phyloP scores from a whole-genome alignment of 2,113 vertebrate genomes.

The cat (Felis catus) region F.catus_Fca126_mat1.0 CM031427.1:41121501-41122000 shows the following conservation, averaged over 20 bases:
- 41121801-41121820: constrained; percentile 48
- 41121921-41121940: background rate
- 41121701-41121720: constrained; percentile 43
- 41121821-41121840: constrained; percentile 50
- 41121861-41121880: background rate
- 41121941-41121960: background rate
- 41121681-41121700: too few species aligned
- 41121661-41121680: too few species aligned
- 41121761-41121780: constrained; percentile 37
- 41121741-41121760: constrained; percentile 43
- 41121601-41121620: too few species aligned
- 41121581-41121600: too few species aligned
- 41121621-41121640: too few species aligned
- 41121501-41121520: too few species aligned
- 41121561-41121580: too few species aligned
- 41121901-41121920: background rate
- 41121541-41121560: too few species aligned
- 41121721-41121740: constrained; percentile 55
- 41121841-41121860: background rate
- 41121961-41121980: background rate
- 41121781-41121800: background rate
- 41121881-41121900: constrained; percentile 54
- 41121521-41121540: too few species aligned
- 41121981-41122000: background rate
- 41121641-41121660: too few species aligned